Conservation (phyloP, 2,888 invertebrate species). For the Phortica okadai region DNA sequence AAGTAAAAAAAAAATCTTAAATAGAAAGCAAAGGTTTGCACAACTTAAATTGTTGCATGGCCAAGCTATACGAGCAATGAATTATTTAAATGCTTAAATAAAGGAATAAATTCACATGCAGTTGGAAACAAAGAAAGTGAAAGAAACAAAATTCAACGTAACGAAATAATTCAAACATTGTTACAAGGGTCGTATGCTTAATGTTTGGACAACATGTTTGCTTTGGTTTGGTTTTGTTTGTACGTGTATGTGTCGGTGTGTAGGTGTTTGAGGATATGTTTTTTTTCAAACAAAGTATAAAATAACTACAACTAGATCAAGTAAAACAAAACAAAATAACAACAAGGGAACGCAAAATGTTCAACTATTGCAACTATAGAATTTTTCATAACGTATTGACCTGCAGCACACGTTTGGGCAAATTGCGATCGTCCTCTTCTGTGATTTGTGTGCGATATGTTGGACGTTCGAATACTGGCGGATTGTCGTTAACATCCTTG, state of each 20-base stretch:
- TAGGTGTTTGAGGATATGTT: neutral
- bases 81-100: neutral
- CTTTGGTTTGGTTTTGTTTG: neutral
- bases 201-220: constrained; percentile 8
- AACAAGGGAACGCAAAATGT: neutral
- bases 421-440: constrained; percentile 95
- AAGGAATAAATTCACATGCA: neutral
- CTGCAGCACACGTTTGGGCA: constrained; percentile 95
- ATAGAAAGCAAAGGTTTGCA: neutral
- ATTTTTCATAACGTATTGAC: constrained; percentile 74
- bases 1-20: neutral
- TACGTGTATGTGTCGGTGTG: neutral
- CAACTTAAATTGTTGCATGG: neutral
- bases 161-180: constrained; percentile 33
- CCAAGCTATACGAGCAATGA: neutral
- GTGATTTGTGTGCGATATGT: constrained; percentile 97
- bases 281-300: neutral
- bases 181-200: constrained; percentile 9
- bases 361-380: neutral
- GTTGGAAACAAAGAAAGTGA: neutral
- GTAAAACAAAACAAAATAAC: neutral
- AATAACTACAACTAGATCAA: neutral
- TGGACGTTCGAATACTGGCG: constrained; percentile 96
- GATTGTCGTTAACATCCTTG: constrained; percentile 98
- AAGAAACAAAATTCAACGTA: constrained; percentile 32